Conservation (phyloP, 2,113 vertebrate genomes). For the Sisor rabdophorus region DNA sequence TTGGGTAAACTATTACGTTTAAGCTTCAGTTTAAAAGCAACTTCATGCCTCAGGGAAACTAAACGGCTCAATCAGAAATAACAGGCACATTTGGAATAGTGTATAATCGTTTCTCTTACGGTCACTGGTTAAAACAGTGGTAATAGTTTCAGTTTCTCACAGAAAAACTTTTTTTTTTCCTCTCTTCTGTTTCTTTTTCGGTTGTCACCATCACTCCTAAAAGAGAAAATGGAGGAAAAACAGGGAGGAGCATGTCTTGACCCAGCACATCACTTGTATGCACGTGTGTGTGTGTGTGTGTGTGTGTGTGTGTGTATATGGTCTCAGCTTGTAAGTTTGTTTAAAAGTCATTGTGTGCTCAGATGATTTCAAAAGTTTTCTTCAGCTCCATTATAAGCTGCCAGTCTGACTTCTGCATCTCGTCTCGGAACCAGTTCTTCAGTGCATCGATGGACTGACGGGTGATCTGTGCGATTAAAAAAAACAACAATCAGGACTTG, state of each 20-base stretch:
- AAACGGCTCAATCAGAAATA: slow-evolving; percentile 41
- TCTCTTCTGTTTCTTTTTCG: slow-evolving; percentile 3
- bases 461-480: slow-evolving; percentile 77
- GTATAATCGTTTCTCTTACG: slow-evolving; percentile 59
- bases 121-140: slow-evolving; percentile 70
- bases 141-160: slow-evolving; percentile 65
- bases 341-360: slow-evolving; percentile 51
- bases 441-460: slow-evolving; percentile 94
- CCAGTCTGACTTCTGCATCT: slow-evolving; percentile 97
- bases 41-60: slow-evolving; percentile 47
- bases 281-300: slow-evolving; percentile 18
- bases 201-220: slow-evolving; percentile 15
- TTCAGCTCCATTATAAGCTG: slow-evolving; percentile 99
- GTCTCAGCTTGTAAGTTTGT: slow-evolving; percentile 32
- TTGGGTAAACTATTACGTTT: background rate
- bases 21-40: slow-evolving; percentile 18
- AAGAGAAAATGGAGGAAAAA: slow-evolving; percentile 29
- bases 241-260: slow-evolving; percentile 15
- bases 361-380: slow-evolving; percentile 99
- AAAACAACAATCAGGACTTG: background rate
- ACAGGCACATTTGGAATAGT: slow-evolving; percentile 81
- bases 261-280: slow-evolving; percentile 23
- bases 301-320: slow-evolving; percentile 30
- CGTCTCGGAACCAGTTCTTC: slow-evolving; percentile 98
- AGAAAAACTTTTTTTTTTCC: slow-evolving; percentile 57